A percentile compares a stretch with the other conserved stretches of the same genome.
Conservation (phyloP, 2,888 invertebrate genomes). For the Tiliacea citrago region DNA sequence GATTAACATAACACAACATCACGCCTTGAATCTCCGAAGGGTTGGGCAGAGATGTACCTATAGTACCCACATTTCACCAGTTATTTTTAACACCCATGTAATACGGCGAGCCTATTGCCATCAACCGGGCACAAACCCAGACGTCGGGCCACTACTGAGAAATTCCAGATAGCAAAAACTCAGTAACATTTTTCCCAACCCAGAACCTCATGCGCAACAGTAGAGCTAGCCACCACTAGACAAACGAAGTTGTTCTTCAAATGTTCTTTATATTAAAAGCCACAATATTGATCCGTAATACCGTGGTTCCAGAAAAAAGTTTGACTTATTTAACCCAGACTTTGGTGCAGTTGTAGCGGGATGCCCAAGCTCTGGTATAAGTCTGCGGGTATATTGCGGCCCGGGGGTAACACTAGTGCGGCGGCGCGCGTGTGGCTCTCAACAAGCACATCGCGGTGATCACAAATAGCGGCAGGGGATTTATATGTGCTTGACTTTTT, state of each 20-base stretch:
- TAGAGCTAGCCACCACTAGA: no score
- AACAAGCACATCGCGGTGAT: constrained; percentile 11
- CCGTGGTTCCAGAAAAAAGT: background rate
- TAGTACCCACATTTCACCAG: no score
- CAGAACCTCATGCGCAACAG: no score
- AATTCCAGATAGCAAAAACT: no score
- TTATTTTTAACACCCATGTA: no score
- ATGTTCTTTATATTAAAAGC: background rate
- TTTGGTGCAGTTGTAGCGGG: background rate
- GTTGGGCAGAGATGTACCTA: no score
- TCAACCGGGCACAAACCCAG: no score
- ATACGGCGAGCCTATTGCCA: no score
- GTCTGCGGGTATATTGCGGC: constrained; percentile 10
- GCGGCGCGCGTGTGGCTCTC: background rate
- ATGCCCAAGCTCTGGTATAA: background rate
- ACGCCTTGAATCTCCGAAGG: no score
- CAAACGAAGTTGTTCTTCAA: no score
- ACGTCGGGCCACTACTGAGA: no score
- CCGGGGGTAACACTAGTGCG: background rate
- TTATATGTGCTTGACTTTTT: constrained; percentile 6
- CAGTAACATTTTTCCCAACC: no score
- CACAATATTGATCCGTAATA: background rate
- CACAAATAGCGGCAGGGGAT: background rate
- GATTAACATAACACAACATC: background rate
- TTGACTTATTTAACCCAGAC: background rate